phyloP scores from a whole-genome alignment of 92 coral and sea anemone species.

The Umimayanthus kanabou region DNA sequence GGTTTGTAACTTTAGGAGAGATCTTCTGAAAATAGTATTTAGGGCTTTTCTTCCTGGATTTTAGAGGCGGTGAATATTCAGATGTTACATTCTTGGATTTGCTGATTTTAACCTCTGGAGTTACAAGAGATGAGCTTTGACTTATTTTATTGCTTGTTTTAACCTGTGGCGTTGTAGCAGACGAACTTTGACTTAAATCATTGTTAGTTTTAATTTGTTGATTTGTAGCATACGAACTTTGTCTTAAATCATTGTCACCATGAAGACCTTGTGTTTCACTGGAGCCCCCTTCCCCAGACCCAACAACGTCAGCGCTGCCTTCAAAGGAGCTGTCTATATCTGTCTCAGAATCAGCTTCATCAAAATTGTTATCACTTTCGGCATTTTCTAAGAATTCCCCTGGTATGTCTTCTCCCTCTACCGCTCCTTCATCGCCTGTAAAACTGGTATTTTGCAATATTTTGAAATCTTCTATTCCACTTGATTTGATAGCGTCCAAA shows the following conservation, averaged over 20 bases:
- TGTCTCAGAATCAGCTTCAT: not conserved
- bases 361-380: not conserved
- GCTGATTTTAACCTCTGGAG: not conserved
- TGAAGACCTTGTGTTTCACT: not conserved
- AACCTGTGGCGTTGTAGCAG: not conserved
- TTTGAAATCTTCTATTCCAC: not conserved
- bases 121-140: too few relatives aligned
- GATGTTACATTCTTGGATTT: not conserved
- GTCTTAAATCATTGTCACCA: not conserved
- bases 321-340: not conserved
- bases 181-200: not conserved
- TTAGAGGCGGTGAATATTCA: not conserved
- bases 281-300: slow-evolving; percentile 22
- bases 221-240: not conserved
- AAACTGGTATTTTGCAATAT: slow-evolving; percentile 13
- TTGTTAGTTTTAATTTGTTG: not conserved
- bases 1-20: not conserved
- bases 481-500: not conserved
- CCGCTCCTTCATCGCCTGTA: slow-evolving; percentile 36
- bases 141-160: not conserved
- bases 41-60: not conserved
- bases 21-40: not conserved
- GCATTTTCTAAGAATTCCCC: not conserved
- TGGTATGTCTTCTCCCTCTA: slow-evolving; percentile 5
- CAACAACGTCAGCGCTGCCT: not conserved